Base-by-base conservation (phyloP, 2,888 invertebrate species). In the Elysia crispata region DNA sequence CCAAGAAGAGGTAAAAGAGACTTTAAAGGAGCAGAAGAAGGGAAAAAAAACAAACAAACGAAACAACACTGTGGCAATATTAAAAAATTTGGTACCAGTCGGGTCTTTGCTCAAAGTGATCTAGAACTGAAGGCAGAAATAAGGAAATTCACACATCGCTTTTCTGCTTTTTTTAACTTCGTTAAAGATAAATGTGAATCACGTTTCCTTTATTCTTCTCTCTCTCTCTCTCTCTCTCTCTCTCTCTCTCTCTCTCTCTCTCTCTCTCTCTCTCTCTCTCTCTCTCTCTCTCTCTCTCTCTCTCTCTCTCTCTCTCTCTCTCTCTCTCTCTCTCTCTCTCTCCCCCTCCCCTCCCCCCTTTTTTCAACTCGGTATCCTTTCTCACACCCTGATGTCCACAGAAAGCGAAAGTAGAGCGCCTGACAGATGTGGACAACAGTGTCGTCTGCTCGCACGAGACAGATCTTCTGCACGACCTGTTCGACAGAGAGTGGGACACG, bases 371-470 rank as follows among this genome's bases (percentile, higher is more conserved):
- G 11, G 13, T 13, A 25, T 30, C n/a, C 49, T 5, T 23, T 33
- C 41, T 28, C 15, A 1, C 30, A 23, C n/a, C 8, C 23, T 20
- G 15, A n/a, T 31, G n/a, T 66, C 49, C 6, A 18, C 69, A 76
- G 69, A 67, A 49, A 64, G 66, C 79, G n/a, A 85, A 79, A 74
- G 81, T 81, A 60, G 66, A 66, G 13, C 28, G 74, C 18, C 83
- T 86, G 62, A 60, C 33, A 11, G 76, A 85, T 74, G 77, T 67
- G 1, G 57, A 84, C 28, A 91, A 91, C 85, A 88, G 86, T 73
- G 86, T 91, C 41, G 86, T 89, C 6, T 91, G 91, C 79, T 84
- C 88, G 0, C 88, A 90, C 18, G 87, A 87, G 69, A 87, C 87
- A 15, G 85, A 83, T 0, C 84, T 91, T 23, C 85, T 90, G 50